phyloP scores from a whole-genome alignment of 2,797 vertebrate species.

The Naso thynnoides region DNA sequence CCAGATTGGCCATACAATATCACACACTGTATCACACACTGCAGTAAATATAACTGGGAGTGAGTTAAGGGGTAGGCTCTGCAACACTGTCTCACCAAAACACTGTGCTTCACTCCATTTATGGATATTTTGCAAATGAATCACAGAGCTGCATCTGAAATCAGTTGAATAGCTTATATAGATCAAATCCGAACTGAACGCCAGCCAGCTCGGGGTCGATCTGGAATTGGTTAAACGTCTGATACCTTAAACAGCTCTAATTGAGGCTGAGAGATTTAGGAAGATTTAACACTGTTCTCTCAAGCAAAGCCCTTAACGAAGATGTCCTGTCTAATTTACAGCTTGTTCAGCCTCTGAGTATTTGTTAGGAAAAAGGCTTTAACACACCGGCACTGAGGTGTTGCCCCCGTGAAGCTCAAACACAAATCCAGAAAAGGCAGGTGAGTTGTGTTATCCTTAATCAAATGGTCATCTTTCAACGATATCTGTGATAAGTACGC shows the following conservation, averaged over 20 bases:
- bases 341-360: slow-evolving; percentile 45
- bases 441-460: slow-evolving; percentile 25
- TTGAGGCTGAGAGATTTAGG: slow-evolving; percentile 61
- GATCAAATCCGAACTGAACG: slow-evolving; percentile 49
- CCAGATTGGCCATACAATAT: slow-evolving; percentile 82
- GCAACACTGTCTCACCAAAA: slow-evolving; percentile 49
- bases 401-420: slow-evolving; percentile 5
- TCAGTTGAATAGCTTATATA: slow-evolving; percentile 28
- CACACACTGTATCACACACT: slow-evolving; percentile 70
- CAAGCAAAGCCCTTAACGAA: slow-evolving; percentile 59
- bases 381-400: slow-evolving; percentile 15
- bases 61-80: slow-evolving; percentile 69
- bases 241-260: slow-evolving; percentile 72
- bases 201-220: slow-evolving; percentile 55
- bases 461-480: slow-evolving; percentile 10
- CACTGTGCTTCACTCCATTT: slow-evolving; percentile 36
- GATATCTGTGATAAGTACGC: slow-evolving; percentile 33
- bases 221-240: slow-evolving; percentile 61
- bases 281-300: slow-evolving; percentile 67
- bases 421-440: slow-evolving; percentile 15
- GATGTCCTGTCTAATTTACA: slow-evolving; percentile 59
- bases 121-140: slow-evolving; percentile 34
- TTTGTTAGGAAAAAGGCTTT: slow-evolving; percentile 49
- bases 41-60: slow-evolving; percentile 69
- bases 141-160: slow-evolving; percentile 19